Evolutionary conservation across 2,113 vertebrate genomes (phyloP).

Genomic region (Chaetorhynchus papuensis): DNA sequence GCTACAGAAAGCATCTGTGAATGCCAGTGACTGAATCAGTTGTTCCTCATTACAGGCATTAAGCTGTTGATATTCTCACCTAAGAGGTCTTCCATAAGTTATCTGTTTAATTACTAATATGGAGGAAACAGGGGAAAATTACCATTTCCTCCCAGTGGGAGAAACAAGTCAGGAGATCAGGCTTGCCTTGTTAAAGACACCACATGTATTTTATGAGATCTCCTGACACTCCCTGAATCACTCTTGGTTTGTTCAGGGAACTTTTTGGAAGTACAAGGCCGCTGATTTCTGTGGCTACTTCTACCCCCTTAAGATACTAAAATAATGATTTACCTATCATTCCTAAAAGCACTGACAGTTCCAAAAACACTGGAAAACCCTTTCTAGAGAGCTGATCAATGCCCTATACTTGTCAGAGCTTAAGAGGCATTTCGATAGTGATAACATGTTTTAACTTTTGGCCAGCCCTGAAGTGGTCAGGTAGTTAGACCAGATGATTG

Average conservation of each 20-base stretch:
- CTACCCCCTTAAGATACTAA: neutral
- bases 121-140: neutral
- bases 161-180: neutral
- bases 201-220: neutral
- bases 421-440: neutral
- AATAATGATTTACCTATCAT: neutral
- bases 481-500: neutral
- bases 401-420: neutral
- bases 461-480: neutral
- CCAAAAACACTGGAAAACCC: neutral
- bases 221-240: neutral
- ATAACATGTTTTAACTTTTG: neutral
- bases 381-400: neutral
- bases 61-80: neutral
- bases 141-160: neutral
- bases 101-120: neutral
- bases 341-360: neutral
- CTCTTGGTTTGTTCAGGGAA: neutral
- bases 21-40: neutral
- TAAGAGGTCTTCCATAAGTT: neutral
- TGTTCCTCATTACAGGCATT: neutral
- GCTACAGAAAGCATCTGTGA: neutral
- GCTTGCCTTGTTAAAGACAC: neutral
- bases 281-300: neutral
- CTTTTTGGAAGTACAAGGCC: neutral